phyloP scores from a whole-genome alignment of 1,140 invertebrate species.

The Drosophila micromelanica region DNA sequence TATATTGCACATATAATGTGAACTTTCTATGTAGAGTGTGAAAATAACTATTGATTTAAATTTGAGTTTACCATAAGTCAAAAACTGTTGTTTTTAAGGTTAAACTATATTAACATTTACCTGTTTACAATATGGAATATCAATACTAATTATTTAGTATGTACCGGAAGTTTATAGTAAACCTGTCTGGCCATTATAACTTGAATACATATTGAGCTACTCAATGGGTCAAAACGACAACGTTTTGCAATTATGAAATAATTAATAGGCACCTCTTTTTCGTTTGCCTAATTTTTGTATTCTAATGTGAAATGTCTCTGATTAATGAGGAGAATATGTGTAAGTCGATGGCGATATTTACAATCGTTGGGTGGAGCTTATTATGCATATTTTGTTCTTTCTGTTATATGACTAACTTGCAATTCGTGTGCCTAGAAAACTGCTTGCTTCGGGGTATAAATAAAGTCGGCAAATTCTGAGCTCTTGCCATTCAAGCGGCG shows the following conservation, averaged over 20 bases:
- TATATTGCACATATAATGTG: neutral
- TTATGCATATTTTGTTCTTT: conserved; percentile 33
- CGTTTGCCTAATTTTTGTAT: neutral
- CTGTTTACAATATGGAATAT: neutral
- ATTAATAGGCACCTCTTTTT: neutral
- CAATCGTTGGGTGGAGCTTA: conserved; percentile 21
- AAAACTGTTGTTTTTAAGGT: neutral
- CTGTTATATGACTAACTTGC: conserved; percentile 15
- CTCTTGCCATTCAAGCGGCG: conserved; percentile 45
- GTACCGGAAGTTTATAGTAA: neutral
- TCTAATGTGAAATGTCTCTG: conserved; percentile 10
- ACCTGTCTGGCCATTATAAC: neutral
- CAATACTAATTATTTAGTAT: neutral
- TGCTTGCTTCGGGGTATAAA: conserved; percentile 49
- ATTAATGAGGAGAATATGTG: neutral
- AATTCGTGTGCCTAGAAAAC: neutral
- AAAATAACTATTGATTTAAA: neutral
- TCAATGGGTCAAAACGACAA: conserved; percentile 36
- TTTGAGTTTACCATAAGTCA: neutral
- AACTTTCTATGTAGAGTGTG: neutral
- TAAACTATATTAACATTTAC: neutral
- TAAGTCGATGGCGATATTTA: conserved; percentile 22
- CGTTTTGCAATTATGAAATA: conserved; percentile 57
- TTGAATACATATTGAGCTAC: conserved; percentile 3
- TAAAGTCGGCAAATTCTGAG: conserved; percentile 30